Conservation (phyloP, 1,140 invertebrate genomes). For the Leptinotarsa undecemlineata region DNA sequence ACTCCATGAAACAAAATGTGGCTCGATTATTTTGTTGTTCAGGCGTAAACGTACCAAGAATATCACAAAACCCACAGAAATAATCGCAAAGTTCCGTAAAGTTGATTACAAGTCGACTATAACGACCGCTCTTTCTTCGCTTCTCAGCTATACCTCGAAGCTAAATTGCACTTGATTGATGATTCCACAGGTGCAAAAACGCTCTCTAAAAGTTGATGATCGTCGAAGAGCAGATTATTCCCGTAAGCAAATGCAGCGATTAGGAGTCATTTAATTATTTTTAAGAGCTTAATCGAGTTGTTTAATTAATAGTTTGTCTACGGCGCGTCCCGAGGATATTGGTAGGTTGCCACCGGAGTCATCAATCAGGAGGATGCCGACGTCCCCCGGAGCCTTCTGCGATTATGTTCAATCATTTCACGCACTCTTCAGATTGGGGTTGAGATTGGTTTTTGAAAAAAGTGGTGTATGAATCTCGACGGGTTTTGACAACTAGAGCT, state of each 20-base stretch:
- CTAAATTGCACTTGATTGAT: constrained; percentile 13
- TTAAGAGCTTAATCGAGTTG: constrained; percentile 41
- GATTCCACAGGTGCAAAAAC: neutral
- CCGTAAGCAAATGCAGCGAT: constrained; percentile 20
- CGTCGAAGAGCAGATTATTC: neutral
- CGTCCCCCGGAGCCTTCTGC: constrained; percentile 30
- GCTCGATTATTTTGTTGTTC: neutral
- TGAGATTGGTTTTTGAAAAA: neutral
- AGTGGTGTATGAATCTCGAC: too few relatives aligned
- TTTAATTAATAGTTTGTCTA: constrained; percentile 41
- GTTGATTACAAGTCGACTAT: too few relatives aligned
- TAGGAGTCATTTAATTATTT: constrained; percentile 44
- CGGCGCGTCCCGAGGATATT: constrained; percentile 15
- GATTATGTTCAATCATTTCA: constrained; percentile 40
- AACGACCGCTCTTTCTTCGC: too few relatives aligned
- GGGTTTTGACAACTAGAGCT: too few relatives aligned
- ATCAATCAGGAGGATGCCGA: constrained; percentile 41
- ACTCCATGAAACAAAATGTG: neutral
- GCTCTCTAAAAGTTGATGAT: neutral
- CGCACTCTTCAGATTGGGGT: constrained; percentile 25
- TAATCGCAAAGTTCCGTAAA: too few relatives aligned
- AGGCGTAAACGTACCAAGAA: neutral
- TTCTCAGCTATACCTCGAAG: neutral
- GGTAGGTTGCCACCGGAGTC: constrained; percentile 37
- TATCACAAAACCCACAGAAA: neutral